Evolutionary conservation across 2,888 invertebrate genomes (phyloP).

Genomic region (Morpho deidamia): DNA sequence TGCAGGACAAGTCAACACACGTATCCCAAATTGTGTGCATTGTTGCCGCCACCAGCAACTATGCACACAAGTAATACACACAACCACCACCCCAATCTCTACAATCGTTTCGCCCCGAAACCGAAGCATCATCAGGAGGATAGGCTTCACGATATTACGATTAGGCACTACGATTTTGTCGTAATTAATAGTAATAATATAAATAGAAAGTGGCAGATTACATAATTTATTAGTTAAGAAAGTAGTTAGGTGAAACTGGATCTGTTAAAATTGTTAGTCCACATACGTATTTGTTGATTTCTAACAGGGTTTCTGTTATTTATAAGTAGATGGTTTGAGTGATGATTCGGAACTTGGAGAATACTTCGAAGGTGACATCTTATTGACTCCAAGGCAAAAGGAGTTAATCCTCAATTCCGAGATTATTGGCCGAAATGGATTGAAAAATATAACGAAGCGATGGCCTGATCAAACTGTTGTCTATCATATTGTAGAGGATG

Average conservation of each 20-base stretch:
- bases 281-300: too few species aligned
- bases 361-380: conserved; percentile 72
- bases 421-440: conserved; percentile 52
- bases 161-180: too few species aligned
- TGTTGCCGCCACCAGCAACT: too few species aligned
- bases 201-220: too few species aligned
- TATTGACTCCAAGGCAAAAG: conserved; percentile 47
- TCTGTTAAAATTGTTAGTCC: not conserved
- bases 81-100: too few species aligned
- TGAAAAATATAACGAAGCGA: conserved; percentile 51
- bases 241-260: not conserved
- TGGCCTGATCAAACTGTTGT: conserved; percentile 69
- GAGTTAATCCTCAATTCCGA: conserved; percentile 39
- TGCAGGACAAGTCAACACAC: too few species aligned
- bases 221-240: not conserved
- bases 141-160: too few species aligned
- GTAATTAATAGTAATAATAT: too few species aligned
- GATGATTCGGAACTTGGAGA: conserved; percentile 50
- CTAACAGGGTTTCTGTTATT: not conserved
- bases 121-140: too few species aligned
- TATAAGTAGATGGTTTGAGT: conserved; percentile 2
- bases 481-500: conserved; percentile 55
- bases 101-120: too few species aligned
- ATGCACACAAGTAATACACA: too few species aligned
- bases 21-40: too few species aligned